Evolutionary conservation across 1,140 invertebrate genomes (phyloP), one percentile per base, ranked within the genome.

Genomic region (Dendroctonus valens): DNA sequence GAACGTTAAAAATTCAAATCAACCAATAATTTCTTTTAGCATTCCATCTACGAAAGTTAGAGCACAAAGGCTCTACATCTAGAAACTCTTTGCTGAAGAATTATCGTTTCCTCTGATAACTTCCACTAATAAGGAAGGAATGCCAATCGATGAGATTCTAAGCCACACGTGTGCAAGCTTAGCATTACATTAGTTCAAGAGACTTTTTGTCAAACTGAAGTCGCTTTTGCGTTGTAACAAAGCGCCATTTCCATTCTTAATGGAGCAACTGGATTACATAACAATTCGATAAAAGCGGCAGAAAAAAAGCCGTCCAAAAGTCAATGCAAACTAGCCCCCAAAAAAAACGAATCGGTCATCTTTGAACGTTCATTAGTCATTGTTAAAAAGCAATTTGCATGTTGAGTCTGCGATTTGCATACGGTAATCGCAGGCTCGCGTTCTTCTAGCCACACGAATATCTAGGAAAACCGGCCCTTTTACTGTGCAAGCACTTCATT

Each of bases 111-210:
- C 50, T 52, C n/a, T 12, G 55, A 58, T 58, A 58, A 58, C 7
- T 7, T 26, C 55, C 55, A 58, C 55, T 58, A 41, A 58, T 58
- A 41, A 58, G 40, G 2, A 14, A 41, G 55, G 55, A 58, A 58
- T 58, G 55, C 44, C 40, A 42, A 58, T 58, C 55, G 55, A 58
- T 58, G 55, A 58, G 55, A 58, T 58, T 42, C 40, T 58, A 44
- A 15, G 37, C 9, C 55, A 58, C 55, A 58, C 55, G 55, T 58
- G 55, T 44, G 14, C 55, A 26, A 52, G 14, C 50, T 52, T 26
- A n/a, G 12, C 50, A 52, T 52, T 15, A 52, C n/a, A n/a, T 14
- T 11, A 5, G 5, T n/a, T 48, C 46, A 14, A 48, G 26, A 26
- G 26, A 26, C 26, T 26, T 48, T 7, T n/a, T 48, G 11, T 11